Base-by-base conservation (phyloP, 2,113 vertebrate genomes). In the Proterorhinus semilunaris region DNA sequence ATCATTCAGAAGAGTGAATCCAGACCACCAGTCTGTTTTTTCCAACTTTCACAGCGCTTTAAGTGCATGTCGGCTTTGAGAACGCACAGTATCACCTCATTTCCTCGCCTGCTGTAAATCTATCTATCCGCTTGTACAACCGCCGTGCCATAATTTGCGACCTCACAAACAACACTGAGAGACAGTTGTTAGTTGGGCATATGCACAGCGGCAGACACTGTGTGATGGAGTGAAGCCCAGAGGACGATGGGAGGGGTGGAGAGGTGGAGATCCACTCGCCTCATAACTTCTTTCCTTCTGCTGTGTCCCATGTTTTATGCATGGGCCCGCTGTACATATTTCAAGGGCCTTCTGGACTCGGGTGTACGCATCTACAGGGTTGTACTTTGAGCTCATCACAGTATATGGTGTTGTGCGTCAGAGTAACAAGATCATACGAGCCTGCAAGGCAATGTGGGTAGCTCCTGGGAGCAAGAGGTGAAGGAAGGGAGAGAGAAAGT, bases 261-360 rank as follows among this genome's bases (percentile, higher is more conserved):
- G 79, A 88, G 86, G 77, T 81, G 81, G 85, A 81, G 81, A 88
- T 87, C 81, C 82, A 84, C 84, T 86, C 66, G 7, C 79, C 81
- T 89, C 82, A 75, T 76, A 87, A 83, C 82, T 87, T 88, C 69
- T 83, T 76, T 79, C 81, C 83, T 88, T 87, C 87, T 88, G 84
- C 91, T 91, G 84, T 79, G 86, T 36, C 54, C 68, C 75, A 92
- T 92, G 89, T 88, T 85, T 91, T 90, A 92, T 92, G 86, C 88
- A 92, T 90, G 68, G 74, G 57, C 77, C 82, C 79, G 79, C 82
- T 89, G 80, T 91, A 82, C 82, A 90, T 89, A 88, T 91, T 91
- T 91, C 83, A 91, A 87, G 74, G 83, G 87, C 88, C 87, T 87
- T 90, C 86, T 88, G 85, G 88, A 88, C 81, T 69, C 48, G 62